Evolutionary conservation across 2,113 vertebrate genomes (phyloP), one percentile per base, ranked within the genome.

Genomic region (Periophthalmus modestus): DNA sequence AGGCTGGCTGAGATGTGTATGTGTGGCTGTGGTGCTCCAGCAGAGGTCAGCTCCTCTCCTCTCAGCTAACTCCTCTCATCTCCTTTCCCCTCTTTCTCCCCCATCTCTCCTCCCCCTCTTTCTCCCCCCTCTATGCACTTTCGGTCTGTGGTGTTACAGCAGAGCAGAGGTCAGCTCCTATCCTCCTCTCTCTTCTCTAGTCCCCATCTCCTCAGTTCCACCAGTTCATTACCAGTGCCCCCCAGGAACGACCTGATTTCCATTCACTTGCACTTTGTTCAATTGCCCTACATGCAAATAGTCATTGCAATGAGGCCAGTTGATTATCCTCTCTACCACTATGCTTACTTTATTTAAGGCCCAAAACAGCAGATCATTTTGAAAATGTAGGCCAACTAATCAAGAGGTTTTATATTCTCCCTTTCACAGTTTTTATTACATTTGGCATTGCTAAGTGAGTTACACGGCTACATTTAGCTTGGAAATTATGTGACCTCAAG

Each of bases 231-330:
- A 89, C 85, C 78, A 82, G 72, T 89, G 89, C 86, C 90, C 91
- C 84, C 86, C 88, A 91, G 90, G 89, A 91, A 91, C 81, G 85
- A 92, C 92, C 91, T 92, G 90, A 92, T 93, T 93, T 92, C 84
- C 87, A 86, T 87, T 87, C 87, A 85, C 79, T 84, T 73, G 78
- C 85, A 88, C 86, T 91, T 90, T 91, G 89, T 91, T 91, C 91
- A 91, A 89, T 93, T 91, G 90, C 83, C 90, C 90, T 89, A 90
- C 86, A 90, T 91, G 80, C 71, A 70, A 82, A 75, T 86, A 83
- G 63, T 82, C 84, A 72, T 79, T 65, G 69, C 77, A 91, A 91
- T 78, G 83, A 88, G 89, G 91, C 79, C 86, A 89, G 78, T 78
- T 87, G 88, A 93, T 92, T 89, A 92, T 84, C 75, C 74, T 63